Conservation (phyloP, 2,888 invertebrate species). For the Dynastes hyllus region DNA sequence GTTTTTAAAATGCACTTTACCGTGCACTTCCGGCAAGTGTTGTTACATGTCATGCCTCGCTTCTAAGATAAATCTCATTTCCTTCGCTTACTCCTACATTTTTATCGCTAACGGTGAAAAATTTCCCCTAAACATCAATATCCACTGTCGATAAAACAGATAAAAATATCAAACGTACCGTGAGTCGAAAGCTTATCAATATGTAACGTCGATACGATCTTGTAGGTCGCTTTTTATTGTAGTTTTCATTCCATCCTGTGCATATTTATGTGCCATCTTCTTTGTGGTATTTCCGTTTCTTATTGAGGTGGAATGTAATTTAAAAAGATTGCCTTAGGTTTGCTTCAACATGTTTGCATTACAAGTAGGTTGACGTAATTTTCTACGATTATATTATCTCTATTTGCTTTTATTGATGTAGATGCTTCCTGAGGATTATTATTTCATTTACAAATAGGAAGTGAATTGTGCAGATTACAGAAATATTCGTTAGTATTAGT, state of each 20-base stretch:
- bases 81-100: constrained; percentile 3
- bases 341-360: background rate
- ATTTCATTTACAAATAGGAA: too few species aligned
- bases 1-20: constrained; percentile 21
- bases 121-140: constrained; percentile 37
- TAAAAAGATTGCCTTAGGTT: constrained; percentile 20
- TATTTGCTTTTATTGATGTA: background rate
- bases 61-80: constrained; percentile 40
- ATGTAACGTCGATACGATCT: constrained; percentile 26
- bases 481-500: too few species aligned
- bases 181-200: constrained; percentile 40
- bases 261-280: constrained; percentile 29
- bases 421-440: too few species aligned
- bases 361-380: constrained; percentile 1
- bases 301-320: constrained; percentile 27
- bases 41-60: constrained; percentile 24
- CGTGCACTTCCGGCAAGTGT: constrained; percentile 26
- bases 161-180: constrained; percentile 43
- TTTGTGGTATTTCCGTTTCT: constrained; percentile 20
- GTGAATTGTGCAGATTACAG: too few species aligned
- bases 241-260: constrained; percentile 17
- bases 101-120: constrained; percentile 29
- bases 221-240: constrained; percentile 28
- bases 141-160: constrained; percentile 39
- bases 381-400: background rate